Conservation (phyloP, 2,888 invertebrate genomes). For the Apotomis turbidana region DNA sequence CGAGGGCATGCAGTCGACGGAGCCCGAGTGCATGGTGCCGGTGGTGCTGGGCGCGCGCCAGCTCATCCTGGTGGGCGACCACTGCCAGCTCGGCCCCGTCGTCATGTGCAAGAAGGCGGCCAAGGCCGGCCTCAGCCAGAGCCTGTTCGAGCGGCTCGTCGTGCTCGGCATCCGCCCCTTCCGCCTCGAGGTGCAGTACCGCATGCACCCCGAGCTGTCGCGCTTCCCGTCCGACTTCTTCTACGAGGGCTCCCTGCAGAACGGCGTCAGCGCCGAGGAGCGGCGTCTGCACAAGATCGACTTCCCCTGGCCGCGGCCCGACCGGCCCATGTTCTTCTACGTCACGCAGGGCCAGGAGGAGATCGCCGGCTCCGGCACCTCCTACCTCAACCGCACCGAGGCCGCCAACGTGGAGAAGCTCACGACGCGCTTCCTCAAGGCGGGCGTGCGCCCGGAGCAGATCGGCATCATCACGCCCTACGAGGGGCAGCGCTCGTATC, state of each 20-base stretch:
- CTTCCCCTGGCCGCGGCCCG: conserved; percentile 98
- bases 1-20: conserved; percentile 98
- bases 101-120: conserved; percentile 99
- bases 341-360: conserved; percentile 99
- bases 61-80: conserved; percentile 98
- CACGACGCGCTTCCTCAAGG: conserved; percentile 96
- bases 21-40: conserved; percentile 99
- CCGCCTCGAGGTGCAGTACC: conserved; percentile 98
- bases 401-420: conserved; percentile 99
- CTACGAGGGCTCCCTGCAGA: conserved; percentile 99
- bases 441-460: conserved; percentile 98
- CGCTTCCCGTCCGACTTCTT: conserved; percentile 99
- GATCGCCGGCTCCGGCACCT: conserved; percentile 99
- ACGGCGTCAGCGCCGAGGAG: conserved; percentile 99
- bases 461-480: conserved; percentile 99
- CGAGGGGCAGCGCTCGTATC: conserved; percentile 98
- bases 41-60: conserved; percentile 98
- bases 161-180: conserved; percentile 98
- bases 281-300: conserved; percentile 94
- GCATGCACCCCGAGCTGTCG: conserved; percentile 99
- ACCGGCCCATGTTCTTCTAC: conserved; percentile 99
- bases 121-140: conserved; percentile 97
- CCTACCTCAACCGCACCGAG: conserved; percentile 98
- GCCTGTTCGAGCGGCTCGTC: conserved; percentile 98
- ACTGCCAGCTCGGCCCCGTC: conserved; percentile 99